Evolutionary conservation across 1,140 invertebrate genomes (phyloP).

Genomic region (Lepidotrigona ventralis): DNA sequence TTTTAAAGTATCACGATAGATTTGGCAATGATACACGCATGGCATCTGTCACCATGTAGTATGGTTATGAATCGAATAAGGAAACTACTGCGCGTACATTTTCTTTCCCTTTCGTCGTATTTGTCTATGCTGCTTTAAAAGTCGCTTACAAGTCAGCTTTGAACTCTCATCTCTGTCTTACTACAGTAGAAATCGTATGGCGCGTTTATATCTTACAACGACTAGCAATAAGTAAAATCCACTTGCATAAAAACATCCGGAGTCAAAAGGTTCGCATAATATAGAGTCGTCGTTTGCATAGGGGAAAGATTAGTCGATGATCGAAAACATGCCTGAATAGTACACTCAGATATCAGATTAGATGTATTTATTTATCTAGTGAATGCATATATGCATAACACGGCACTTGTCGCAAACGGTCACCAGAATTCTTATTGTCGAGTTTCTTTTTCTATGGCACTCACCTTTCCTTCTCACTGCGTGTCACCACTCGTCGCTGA

Average conservation of each 20-base stretch:
- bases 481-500: conserved; percentile 48
- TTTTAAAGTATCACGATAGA: not conserved
- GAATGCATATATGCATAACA: conserved; percentile 18
- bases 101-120: not conserved
- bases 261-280: not conserved
- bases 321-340: conserved; percentile 7
- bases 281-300: not conserved
- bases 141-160: not conserved
- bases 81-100: conserved; percentile 14
- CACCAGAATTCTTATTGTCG: conserved; percentile 16
- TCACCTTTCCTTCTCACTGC: conserved; percentile 58
- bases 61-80: conserved; percentile 4
- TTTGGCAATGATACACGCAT: conserved; percentile 41
- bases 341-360: too few species aligned
- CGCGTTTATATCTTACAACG: not conserved
- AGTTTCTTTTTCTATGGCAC: conserved; percentile 40
- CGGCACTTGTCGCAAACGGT: conserved; percentile 30
- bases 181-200: not conserved
- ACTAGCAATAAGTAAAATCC: not conserved
- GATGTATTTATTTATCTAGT: not conserved
- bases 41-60: conserved; percentile 30
- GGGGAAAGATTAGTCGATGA: not conserved
- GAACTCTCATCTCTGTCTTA: not conserved
- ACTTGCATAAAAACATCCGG: not conserved
- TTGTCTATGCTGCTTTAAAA: not conserved